Evolutionary conservation across 2,113 vertebrate genomes (phyloP), one percentile per base, ranked within the genome.

Genomic region (Empidonax traillii): DNA sequence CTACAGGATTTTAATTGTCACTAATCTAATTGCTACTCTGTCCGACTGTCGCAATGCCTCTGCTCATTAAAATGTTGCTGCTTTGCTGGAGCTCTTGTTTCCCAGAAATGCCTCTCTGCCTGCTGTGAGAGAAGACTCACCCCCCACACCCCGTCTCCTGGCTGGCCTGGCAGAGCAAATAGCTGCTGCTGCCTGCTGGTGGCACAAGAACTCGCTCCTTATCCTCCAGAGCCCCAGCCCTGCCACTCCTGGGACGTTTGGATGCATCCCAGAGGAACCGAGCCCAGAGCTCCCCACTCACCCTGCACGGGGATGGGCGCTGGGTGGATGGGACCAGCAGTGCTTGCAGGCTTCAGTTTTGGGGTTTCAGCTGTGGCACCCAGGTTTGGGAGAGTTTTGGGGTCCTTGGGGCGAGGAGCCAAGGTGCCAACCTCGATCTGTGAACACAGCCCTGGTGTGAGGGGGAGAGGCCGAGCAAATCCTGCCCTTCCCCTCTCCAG

Each of bases 11-110:
- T 98, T 98, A 98, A 98, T 98, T 97, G 96, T 95, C 96, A 59
- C 95, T 97, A 97, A 97, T 97, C 94, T 97, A 98, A 98, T 98
- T 97, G 98, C 97, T 92, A 61, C 95, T 97, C 95, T 90, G 85
- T 90, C 92, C 87, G 73, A 85, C 82, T 95, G 82, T 92, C n/a
- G 52, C 87, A 56, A 94, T 80, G 72, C 79, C 83, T 84, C 93
- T 88, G 80, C 97, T 97, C 97, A 96, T 98, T 97, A 97, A 96
- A 97, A 75, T 67, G 31, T 89, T 93, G 81, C 89, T 93, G 92
- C 92, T 93, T 93, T 95, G 87, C 89, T 52, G 94, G 89, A 71
- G 62, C 75, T 89, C 63, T 80, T 33, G 24, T 56, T 87, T 25
- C 74, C 25, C 83, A 77, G 88, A 39, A 78, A 93, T 35, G 61